phyloP scores from a whole-genome alignment of 2,113 vertebrate species.

The Cyanoderma ruficeps region DNA sequence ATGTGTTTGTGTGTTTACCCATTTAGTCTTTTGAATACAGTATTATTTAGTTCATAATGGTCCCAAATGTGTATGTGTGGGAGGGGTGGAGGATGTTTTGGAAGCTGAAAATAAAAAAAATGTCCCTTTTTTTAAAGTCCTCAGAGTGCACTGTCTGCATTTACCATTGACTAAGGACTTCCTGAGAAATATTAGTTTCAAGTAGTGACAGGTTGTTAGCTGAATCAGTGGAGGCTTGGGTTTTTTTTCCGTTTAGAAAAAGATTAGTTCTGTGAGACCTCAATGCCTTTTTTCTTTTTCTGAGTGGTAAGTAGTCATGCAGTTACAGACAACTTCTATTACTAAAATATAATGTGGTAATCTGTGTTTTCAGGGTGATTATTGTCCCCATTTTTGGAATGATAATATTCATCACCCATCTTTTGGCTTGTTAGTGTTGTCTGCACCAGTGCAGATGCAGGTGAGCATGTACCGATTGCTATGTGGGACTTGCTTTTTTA shows the following conservation, averaged over 20 bases:
- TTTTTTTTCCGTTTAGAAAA: not conserved
- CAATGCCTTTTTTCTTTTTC: not conserved
- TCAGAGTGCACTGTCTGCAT: not conserved
- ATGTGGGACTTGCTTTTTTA: not conserved
- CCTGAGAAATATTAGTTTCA: not conserved
- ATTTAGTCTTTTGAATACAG: not conserved
- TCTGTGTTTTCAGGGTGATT: not conserved
- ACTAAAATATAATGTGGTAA: not conserved
- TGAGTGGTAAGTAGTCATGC: not conserved
- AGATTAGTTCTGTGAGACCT: not conserved
- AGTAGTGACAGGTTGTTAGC: not conserved
- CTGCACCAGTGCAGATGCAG: not conserved
- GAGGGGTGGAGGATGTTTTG: not conserved
- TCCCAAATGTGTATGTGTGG: not conserved
- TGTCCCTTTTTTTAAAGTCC: accelerated
- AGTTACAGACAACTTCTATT: not conserved
- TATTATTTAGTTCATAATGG: not conserved
- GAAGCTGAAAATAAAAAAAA: not conserved
- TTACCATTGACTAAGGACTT: not conserved
- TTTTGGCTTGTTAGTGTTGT: not conserved
- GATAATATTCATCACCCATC: not conserved
- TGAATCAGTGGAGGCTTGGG: not conserved
- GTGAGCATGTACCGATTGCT: not conserved
- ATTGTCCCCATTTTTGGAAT: not conserved
- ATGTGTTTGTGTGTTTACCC: not conserved